Percentiles rank a stretch among this genome's conserved stretches.
These are phyloP conservation scores for Tupaia tana DNA, from an alignment of 2,113 vertebrate species.

Conservation along the genomic window DNA sequence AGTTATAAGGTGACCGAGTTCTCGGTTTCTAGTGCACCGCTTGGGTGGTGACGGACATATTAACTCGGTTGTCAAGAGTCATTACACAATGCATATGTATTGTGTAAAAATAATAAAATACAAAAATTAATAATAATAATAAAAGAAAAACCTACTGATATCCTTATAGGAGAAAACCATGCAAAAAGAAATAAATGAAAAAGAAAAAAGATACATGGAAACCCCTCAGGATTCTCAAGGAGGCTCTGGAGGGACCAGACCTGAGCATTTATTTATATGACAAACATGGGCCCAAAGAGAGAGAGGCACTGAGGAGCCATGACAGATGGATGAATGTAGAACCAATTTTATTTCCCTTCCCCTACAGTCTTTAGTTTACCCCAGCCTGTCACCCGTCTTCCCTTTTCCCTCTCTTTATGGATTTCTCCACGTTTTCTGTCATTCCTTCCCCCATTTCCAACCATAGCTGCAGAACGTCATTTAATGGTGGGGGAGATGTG, in stretches of 20 bases:
- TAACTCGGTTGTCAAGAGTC: neutral
- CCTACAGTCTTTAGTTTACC: fast-evolving
- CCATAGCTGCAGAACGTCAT: neutral
- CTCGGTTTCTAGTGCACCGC: neutral
- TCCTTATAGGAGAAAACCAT: neutral
- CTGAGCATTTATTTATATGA: neutral
- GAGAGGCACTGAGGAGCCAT: neutral
- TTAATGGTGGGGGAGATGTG: neutral
- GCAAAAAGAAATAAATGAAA: neutral
- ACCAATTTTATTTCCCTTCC: neutral
- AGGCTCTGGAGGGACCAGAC: neutral
- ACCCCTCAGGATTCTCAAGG: neutral
- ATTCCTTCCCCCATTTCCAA: neutral
- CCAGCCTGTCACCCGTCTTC: neutral
- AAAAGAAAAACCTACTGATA: neutral
- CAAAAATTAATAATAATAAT: neutral
- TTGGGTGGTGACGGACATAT: neutral
- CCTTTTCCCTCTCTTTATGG: neutral
- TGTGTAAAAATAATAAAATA: neutral
- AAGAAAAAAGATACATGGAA: neutral
- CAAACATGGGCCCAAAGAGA: neutral
- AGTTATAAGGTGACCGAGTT: neutral
- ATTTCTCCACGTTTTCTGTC: neutral
- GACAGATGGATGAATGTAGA: neutral
- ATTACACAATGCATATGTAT: neutral